phyloP scores from a whole-genome alignment of 2,797 vertebrate species.

The Knipowitschia caucasica region DNA sequence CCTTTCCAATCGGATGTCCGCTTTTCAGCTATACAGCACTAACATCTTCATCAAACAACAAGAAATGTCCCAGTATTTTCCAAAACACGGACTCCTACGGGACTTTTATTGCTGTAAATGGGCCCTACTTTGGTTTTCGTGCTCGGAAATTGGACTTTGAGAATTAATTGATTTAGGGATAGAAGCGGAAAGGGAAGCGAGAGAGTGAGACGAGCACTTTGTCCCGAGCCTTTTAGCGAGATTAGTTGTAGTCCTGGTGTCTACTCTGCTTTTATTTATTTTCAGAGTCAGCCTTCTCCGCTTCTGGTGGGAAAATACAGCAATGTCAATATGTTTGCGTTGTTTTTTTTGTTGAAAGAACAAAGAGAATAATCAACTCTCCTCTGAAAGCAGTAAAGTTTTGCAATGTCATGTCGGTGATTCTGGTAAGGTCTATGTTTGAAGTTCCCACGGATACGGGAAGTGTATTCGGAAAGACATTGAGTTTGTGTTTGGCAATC shows the following conservation, averaged over 20 bases:
- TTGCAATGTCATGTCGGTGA: background rate
- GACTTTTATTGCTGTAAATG: conserved; percentile 52
- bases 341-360: conserved; percentile 4
- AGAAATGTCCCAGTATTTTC: background rate
- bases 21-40: conserved; percentile 14
- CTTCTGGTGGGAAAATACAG: conserved; percentile 31
- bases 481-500: too few species aligned
- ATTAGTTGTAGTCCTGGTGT: conserved; percentile 77
- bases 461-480: too few species aligned
- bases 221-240: conserved; percentile 79
- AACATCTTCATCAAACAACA: conserved; percentile 35
- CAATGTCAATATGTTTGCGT: conserved; percentile 22
- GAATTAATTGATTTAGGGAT: conserved; percentile 58
- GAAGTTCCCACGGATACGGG: background rate
- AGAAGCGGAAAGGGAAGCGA: conserved; percentile 42
- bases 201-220: conserved; percentile 59
- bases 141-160: conserved; percentile 55
- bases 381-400: background rate
- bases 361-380: background rate
- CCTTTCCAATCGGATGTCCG: conserved; percentile 43
- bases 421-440: too few species aligned
- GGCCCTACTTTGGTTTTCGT: conserved; percentile 33
- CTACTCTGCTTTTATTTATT: conserved; percentile 67
- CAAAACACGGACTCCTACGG: conserved; percentile 7
- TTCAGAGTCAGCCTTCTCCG: conserved; percentile 66